These are phyloP conservation scores for Lepisosteus oculatus DNA, from an alignment of 2,113 vertebrate genomes.

Conservation along the genomic window DNA sequence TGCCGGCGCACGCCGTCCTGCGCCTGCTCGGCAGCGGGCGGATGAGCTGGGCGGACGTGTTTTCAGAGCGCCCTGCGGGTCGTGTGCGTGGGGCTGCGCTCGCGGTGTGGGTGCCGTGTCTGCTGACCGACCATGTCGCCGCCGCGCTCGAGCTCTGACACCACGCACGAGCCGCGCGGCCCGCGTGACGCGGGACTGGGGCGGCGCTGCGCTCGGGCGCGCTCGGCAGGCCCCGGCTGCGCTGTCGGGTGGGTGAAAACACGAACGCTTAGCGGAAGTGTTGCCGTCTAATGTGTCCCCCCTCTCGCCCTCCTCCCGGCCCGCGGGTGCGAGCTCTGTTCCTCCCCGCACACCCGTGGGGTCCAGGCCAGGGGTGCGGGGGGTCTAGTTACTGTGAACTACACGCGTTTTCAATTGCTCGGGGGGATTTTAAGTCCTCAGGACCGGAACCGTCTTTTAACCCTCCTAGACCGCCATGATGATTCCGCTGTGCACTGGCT, in stretches of 20 bases:
- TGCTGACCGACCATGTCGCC: slow-evolving; percentile 19
- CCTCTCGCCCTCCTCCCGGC: background rate
- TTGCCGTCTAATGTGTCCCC: slow-evolving; percentile 23
- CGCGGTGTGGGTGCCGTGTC: background rate
- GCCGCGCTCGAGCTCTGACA: slow-evolving; percentile 36
- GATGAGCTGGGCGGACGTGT: too few species aligned
- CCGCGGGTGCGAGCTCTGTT: slow-evolving; percentile 17
- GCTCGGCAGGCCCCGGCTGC: slow-evolving; percentile 35
- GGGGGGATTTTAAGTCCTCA: too few species aligned
- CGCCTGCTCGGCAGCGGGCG: too few species aligned
- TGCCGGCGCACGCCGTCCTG: too few species aligned
- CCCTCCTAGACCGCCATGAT: too few species aligned
- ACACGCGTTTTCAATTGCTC: too few species aligned
- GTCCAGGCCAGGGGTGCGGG: too few species aligned
- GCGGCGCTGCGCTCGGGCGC: slow-evolving; percentile 13
- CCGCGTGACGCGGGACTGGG: slow-evolving; percentile 41
- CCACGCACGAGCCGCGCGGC: slow-evolving; percentile 49
- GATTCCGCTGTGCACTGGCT: too few species aligned
- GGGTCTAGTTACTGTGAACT: too few species aligned
- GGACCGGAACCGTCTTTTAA: too few species aligned
- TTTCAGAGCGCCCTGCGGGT: too few species aligned
- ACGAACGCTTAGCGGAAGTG: slow-evolving; percentile 40
- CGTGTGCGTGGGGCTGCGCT: too few species aligned
- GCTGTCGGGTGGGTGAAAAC: slow-evolving; percentile 39
- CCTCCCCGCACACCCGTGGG: background rate